phyloP scores from a whole-genome alignment of 2,888 invertebrate genomes.

The Drosophila macrospina region DNA sequence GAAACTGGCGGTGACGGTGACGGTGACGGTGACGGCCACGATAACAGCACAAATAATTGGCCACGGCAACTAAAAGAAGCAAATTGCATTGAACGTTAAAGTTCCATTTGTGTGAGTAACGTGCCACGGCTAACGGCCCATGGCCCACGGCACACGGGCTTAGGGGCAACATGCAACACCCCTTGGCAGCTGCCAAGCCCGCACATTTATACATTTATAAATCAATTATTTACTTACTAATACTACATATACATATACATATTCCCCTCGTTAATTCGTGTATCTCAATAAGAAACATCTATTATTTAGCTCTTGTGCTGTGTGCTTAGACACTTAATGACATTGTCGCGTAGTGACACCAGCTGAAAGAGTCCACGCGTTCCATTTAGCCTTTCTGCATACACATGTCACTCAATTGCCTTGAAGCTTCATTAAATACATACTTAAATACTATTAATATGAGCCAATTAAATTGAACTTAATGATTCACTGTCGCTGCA shows the following conservation, averaged over 20 bases:
- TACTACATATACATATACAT: not conserved
- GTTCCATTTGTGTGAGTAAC: slow-evolving; percentile 38
- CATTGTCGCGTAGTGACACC: not conserved
- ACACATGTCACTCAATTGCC: not conserved
- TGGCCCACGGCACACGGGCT: too few species aligned
- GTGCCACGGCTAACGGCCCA: slow-evolving; percentile 9
- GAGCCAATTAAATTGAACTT: too few species aligned
- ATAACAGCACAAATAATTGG: slow-evolving; percentile 78
- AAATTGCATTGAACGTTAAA: slow-evolving; percentile 75
- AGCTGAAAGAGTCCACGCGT: not conserved
- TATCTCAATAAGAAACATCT: not conserved
- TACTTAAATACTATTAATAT: too few species aligned
- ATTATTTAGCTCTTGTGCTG: too few species aligned
- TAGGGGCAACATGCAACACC: slow-evolving; percentile 29
- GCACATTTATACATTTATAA: slow-evolving; percentile 16
- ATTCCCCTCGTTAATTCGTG: not conserved
- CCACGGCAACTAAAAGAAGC: slow-evolving; percentile 55
- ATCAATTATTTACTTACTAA: slow-evolving; percentile 5
- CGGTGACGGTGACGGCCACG: slow-evolving; percentile 59
- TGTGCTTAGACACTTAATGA: slow-evolving; percentile 7
- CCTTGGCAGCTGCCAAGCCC: slow-evolving; percentile 8
- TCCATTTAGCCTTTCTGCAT: slow-evolving; percentile 1
- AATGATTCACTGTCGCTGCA: too few species aligned
- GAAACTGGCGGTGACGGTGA: slow-evolving; percentile 5
- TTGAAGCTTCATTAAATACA: not conserved